Evolutionary conservation across 1,140 invertebrate species (phyloP).

Genomic region (Tribolium castaneum): DNA sequence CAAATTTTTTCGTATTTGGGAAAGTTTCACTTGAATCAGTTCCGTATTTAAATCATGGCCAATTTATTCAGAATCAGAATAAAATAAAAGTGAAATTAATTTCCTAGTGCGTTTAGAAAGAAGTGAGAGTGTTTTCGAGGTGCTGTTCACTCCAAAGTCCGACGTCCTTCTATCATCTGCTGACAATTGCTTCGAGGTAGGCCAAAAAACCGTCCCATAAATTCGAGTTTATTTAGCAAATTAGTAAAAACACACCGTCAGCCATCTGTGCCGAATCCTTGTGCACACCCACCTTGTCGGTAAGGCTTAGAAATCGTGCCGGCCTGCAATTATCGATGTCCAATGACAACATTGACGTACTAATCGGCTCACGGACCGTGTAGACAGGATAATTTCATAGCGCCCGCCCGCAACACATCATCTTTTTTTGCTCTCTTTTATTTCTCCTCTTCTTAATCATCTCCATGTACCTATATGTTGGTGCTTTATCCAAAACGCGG

Average conservation of each 20-base stretch:
- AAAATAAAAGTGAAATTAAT: too few relatives aligned
- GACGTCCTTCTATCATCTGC: neutral
- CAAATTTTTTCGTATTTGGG: too few relatives aligned
- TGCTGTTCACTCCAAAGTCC: neutral
- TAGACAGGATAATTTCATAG: constrained; percentile 51
- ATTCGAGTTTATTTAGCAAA: constrained; percentile 36
- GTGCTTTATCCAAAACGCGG: constrained; percentile 26
- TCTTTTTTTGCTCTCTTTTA: constrained; percentile 21
- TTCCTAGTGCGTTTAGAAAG: too few relatives aligned
- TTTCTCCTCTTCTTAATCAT: constrained; percentile 17
- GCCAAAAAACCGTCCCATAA: neutral
- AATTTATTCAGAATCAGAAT: too few relatives aligned
- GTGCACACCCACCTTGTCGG: constrained; percentile 26
- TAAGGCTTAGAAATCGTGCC: constrained; percentile 35
- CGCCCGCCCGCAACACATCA: constrained; percentile 45
- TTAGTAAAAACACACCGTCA: constrained; percentile 32
- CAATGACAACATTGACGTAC: constrained; percentile 52
- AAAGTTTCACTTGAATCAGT: too few relatives aligned
- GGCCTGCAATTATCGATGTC: constrained; percentile 48
- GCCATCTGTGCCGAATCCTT: constrained; percentile 35
- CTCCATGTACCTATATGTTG: neutral
- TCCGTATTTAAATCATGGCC: too few relatives aligned
- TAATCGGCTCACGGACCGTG: constrained; percentile 45
- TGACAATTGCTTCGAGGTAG: neutral
- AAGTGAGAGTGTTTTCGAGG: too few relatives aligned